phyloP scores from a whole-genome alignment of 1,140 invertebrate species.

The Drosophila varians region DNA sequence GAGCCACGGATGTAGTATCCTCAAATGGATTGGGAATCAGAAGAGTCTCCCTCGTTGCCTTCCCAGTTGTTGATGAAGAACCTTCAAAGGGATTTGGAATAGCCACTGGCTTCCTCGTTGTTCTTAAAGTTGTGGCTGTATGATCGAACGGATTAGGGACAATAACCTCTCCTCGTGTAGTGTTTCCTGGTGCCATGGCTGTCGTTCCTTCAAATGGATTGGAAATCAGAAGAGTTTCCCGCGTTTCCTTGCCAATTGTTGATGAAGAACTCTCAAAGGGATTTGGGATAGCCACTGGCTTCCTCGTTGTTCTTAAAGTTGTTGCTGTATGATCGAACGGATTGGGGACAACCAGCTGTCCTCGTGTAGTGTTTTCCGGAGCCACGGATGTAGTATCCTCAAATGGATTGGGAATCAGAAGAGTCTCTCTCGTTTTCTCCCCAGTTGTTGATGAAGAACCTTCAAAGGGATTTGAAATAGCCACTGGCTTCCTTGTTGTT shows the following conservation, averaged over 20 bases:
- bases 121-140: not conserved
- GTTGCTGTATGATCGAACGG: not conserved
- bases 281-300: not conserved
- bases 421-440: not conserved
- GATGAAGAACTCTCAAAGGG: not conserved
- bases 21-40: not conserved
- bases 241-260: not conserved
- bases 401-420: not conserved
- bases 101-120: not conserved
- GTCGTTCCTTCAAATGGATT: not conserved
- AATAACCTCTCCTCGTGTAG: not conserved
- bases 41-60: not conserved
- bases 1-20: not conserved
- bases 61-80: no score
- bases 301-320: not conserved
- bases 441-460: not conserved
- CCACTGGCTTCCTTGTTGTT: no score
- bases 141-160: not conserved
- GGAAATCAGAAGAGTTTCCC: not conserved
- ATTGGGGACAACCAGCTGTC: not conserved
- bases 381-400: not conserved
- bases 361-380: not conserved
- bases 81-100: no score
- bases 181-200: not conserved
- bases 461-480: not conserved